Percentiles rank a stretch among this genome's conserved stretches.
Evolutionary conservation across 35 echinoderm and acorn worm species (phyloP).

Genomic region (Lytechinus pictus): DNA sequence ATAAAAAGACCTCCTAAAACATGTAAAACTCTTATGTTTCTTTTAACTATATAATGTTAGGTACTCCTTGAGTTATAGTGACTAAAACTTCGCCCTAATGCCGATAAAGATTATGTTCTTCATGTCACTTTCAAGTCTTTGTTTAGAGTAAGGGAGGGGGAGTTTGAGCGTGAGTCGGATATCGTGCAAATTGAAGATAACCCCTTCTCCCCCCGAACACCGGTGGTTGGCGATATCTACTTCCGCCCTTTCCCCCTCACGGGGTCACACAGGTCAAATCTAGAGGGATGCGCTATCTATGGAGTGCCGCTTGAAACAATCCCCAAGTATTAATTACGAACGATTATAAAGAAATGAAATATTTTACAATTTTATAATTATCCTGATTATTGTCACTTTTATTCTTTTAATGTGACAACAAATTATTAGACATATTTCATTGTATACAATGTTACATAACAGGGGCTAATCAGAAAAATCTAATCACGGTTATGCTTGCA

Average conservation of each 20-base stretch:
- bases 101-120: neutral
- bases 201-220: constrained; percentile 27
- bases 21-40: too few relatives aligned
- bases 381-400: too few relatives aligned
- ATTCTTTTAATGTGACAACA: too few relatives aligned
- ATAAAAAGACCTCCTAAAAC: neutral
- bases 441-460: too few relatives aligned
- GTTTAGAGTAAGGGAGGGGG: neutral
- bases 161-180: constrained; percentile 31
- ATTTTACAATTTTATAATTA: too few relatives aligned
- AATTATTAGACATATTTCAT: too few relatives aligned
- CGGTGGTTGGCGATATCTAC: neutral
- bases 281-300: neutral
- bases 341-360: too few relatives aligned
- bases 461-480: too few relatives aligned
- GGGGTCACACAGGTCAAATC: constrained; percentile 36
- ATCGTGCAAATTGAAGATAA: constrained; percentile 53
- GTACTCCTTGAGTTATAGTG: neutral
- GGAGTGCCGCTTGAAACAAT: neutral
- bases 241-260: constrained; percentile 34
- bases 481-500: too few relatives aligned
- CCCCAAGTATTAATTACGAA: too few relatives aligned
- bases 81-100: neutral
- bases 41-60: too few relatives aligned
- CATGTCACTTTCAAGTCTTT: neutral